Evolutionary conservation across 1,140 invertebrate genomes (phyloP).

Genomic region (Drosophila sulfurigaster): DNA sequence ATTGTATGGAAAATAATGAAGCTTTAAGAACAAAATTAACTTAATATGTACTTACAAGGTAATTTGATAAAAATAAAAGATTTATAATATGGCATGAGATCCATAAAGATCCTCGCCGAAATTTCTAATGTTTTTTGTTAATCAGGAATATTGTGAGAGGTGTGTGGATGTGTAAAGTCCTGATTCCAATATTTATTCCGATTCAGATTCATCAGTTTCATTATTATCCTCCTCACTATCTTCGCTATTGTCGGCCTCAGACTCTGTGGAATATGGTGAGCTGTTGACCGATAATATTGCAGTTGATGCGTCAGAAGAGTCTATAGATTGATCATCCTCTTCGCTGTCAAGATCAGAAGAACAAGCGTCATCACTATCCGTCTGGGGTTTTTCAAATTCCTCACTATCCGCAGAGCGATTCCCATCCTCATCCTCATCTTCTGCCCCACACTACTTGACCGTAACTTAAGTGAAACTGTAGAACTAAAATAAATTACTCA

Average conservation of each 20-base stretch:
- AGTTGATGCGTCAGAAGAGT: slow-evolving; percentile 5
- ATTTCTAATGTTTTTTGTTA: not conserved
- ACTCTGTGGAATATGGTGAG: slow-evolving; percentile 5
- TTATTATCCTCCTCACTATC: slow-evolving; percentile 5
- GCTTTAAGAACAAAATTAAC: not conserved
- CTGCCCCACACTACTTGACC: not conserved
- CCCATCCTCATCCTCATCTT: not conserved
- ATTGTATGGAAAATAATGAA: not conserved
- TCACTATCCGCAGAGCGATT: not conserved
- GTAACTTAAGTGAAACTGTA: not conserved
- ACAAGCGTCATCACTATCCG: not conserved
- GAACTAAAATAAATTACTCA: not conserved
- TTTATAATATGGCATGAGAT: too few species aligned
- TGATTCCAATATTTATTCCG: slow-evolving; percentile 12
- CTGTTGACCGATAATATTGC: slow-evolving; percentile 1
- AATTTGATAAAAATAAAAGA: slow-evolving; percentile 1
- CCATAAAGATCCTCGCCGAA: too few species aligned
- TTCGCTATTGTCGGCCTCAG: slow-evolving; percentile 36
- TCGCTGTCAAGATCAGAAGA: not conserved
- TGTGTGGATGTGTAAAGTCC: not conserved
- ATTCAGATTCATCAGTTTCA: slow-evolving; percentile 5
- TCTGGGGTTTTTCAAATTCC: not conserved
- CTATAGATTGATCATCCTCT: slow-evolving; percentile 1
- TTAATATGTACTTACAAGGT: not conserved
- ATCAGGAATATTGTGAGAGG: slow-evolving; percentile 6